phyloP scores from a whole-genome alignment of 2,888 invertebrate genomes.

The Drosophila neonasuta region DNA sequence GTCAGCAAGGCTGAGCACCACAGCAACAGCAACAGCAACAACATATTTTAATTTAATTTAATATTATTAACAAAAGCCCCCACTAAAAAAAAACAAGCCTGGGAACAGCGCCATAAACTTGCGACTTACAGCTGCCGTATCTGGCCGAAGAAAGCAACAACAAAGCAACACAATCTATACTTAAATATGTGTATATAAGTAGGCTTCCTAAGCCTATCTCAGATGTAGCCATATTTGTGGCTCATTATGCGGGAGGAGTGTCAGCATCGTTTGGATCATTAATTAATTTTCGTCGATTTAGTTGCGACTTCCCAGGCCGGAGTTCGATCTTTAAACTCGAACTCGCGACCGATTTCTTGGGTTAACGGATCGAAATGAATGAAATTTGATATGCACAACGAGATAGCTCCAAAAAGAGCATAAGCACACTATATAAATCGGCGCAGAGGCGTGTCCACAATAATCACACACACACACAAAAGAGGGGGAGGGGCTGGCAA shows the following conservation, averaged over 20 bases:
- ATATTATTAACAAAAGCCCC: slow-evolving; percentile 75
- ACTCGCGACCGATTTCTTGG: slow-evolving; percentile 26
- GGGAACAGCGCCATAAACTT: slow-evolving; percentile 68
- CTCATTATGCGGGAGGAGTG: slow-evolving; percentile 76
- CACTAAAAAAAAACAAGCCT: slow-evolving; percentile 50
- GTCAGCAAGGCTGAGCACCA: slow-evolving; percentile 53
- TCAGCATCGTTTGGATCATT: slow-evolving; percentile 67
- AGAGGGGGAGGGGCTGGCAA: slow-evolving; percentile 6
- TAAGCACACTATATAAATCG: slow-evolving; percentile 50
- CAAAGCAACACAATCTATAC: slow-evolving; percentile 22
- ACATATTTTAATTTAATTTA: slow-evolving; percentile 73
- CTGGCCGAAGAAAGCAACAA: slow-evolving; percentile 8
- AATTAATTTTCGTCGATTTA: slow-evolving; percentile 71
- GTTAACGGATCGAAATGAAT: slow-evolving; percentile 72
- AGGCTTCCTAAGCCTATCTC: slow-evolving; percentile 35
- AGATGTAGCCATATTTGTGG: slow-evolving; percentile 51
- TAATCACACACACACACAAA: background rate
- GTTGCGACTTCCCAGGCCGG: slow-evolving; percentile 59
- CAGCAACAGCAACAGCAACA: slow-evolving; percentile 22
- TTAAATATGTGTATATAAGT: slow-evolving; percentile 28
- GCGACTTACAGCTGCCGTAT: slow-evolving; percentile 55
- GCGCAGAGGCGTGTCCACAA: slow-evolving; percentile 40
- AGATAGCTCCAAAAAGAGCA: slow-evolving; percentile 60
- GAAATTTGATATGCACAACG: slow-evolving; percentile 74
- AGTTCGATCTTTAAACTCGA: slow-evolving; percentile 49